phyloP scores from a whole-genome alignment of 2,888 invertebrate species.

The Melikaiella ostensackeni region DNA sequence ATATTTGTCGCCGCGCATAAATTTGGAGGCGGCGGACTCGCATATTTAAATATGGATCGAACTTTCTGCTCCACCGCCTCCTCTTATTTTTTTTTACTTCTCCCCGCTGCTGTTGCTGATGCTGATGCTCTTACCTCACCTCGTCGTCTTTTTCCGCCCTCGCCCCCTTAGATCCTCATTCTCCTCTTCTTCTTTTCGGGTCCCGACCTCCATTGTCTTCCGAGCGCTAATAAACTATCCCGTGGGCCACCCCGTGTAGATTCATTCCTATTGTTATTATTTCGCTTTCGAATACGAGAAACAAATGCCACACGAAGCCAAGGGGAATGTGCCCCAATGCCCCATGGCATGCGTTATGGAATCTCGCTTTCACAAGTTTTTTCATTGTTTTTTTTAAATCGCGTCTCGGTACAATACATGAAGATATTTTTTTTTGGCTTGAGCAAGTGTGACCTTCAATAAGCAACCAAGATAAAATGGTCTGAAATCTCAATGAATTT shows the following conservation, averaged over 20 bases:
- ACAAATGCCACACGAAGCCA: slow-evolving; percentile 59
- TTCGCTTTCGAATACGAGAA: slow-evolving; percentile 61
- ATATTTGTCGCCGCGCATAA: slow-evolving; percentile 75
- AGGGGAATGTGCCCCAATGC: slow-evolving; percentile 57
- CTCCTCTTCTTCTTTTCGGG: slow-evolving; percentile 72
- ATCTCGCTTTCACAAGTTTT: slow-evolving; percentile 51
- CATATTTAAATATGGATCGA: slow-evolving; percentile 74
- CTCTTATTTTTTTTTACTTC: slow-evolving; percentile 48
- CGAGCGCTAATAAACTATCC: slow-evolving; percentile 75
- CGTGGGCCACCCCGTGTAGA: slow-evolving; percentile 70
- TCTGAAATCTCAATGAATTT: too few relatives aligned
- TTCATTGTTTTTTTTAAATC: slow-evolving; percentile 46
- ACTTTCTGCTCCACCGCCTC: slow-evolving; percentile 56
- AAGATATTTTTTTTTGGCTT: background rate
- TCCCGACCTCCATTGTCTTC: slow-evolving; percentile 76
- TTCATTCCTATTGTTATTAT: slow-evolving; percentile 69
- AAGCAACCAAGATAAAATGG: too few relatives aligned
- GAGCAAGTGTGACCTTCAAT: slow-evolving; percentile 29
- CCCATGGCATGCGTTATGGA: slow-evolving; percentile 69
- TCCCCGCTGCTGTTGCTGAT: slow-evolving; percentile 48
- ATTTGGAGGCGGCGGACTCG: slow-evolving; percentile 71
- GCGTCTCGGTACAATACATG: slow-evolving; percentile 11
- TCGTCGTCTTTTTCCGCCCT: slow-evolving; percentile 56
- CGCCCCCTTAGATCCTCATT: slow-evolving; percentile 48
- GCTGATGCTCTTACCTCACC: slow-evolving; percentile 61